Evolutionary conservation across 2,797 vertebrate genomes (phyloP).

Genomic region (Apogon hyalosoma): DNA sequence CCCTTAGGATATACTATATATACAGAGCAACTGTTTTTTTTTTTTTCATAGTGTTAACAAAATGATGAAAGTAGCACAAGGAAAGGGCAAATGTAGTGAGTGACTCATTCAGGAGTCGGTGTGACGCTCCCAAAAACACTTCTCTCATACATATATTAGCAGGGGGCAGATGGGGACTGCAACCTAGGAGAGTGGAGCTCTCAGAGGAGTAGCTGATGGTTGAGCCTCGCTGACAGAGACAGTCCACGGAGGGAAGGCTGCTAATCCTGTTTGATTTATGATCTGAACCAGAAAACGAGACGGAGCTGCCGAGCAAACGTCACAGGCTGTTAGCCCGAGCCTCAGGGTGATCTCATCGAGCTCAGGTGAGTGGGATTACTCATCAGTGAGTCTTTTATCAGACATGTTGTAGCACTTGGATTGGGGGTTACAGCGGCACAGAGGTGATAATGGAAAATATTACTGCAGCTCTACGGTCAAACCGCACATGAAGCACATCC

Average conservation of each 20-base stretch:
- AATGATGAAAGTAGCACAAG: conserved; percentile 27
- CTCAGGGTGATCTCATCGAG: conserved; percentile 33
- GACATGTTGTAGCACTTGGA: conserved; percentile 15
- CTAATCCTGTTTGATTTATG: conserved; percentile 68
- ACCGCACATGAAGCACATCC: not conserved
- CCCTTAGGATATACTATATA: not conserved
- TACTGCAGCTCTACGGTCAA: not conserved
- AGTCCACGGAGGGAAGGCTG: conserved; percentile 39
- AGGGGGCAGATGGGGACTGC: conserved; percentile 35
- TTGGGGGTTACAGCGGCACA: not conserved
- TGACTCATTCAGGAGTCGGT: conserved; percentile 18
- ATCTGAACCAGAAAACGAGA: conserved; percentile 62
- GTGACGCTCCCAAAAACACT: not conserved
- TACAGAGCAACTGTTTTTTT: not conserved
- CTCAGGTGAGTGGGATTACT: conserved; percentile 49
- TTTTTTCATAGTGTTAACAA: conserved; percentile 8
- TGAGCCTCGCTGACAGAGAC: conserved; percentile 60
- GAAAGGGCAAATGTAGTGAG: conserved; percentile 24
- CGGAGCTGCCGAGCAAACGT: conserved; percentile 14
- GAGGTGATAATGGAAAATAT: conserved; percentile 17
- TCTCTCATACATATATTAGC: conserved; percentile 22
- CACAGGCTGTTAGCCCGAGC: conserved; percentile 24
- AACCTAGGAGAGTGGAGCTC: conserved; percentile 38
- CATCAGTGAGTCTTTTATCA: conserved; percentile 32
- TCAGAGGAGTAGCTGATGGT: conserved; percentile 38